These are phyloP conservation scores for Rotaria macrura DNA, from an alignment of 2,888 invertebrate species.

Conservation along the genomic window DNA sequence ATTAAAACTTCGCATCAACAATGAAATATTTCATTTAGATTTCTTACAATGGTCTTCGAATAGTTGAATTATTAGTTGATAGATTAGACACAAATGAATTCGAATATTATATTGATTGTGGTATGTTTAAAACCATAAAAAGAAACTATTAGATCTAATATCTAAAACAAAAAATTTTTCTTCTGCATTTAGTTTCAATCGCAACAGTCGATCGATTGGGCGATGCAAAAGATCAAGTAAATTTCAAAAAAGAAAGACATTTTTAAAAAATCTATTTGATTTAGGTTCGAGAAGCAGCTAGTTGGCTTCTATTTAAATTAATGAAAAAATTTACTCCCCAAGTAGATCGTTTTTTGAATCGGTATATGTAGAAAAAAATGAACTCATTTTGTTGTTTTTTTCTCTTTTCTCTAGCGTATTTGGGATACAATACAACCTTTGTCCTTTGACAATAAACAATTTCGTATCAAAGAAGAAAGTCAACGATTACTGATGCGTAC, in stretches of 20 bases:
- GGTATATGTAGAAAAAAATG: neutral
- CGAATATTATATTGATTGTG: conserved; percentile 70
- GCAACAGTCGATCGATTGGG: conserved; percentile 49
- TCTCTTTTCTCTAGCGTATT: neutral
- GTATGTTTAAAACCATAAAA: conserved; percentile 37
- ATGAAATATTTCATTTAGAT: conserved; percentile 58
- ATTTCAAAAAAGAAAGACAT: conserved; percentile 5
- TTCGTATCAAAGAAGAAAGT: conserved; percentile 7
- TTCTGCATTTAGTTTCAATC: conserved; percentile 40
- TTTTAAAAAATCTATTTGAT: neutral
- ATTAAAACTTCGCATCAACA: neutral
- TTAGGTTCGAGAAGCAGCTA: conserved; percentile 64
- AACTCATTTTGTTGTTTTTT: conserved; percentile 9
- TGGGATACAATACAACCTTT: neutral
- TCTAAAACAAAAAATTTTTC: too few relatives aligned
- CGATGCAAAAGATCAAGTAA: conserved; percentile 50
- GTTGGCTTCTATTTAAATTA: conserved; percentile 62
- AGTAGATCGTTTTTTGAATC: neutral
- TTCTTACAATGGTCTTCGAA: conserved; percentile 78
- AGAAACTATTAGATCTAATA: too few relatives aligned
- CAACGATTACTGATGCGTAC: neutral
- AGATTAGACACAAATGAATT: conserved; percentile 72
- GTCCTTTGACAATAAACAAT: conserved; percentile 2
- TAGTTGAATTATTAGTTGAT: conserved; percentile 71
- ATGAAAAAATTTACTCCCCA: conserved; percentile 63